Base-by-base conservation (phyloP, 2,797 vertebrate genomes). In the Anolis apletophallus region DNA sequence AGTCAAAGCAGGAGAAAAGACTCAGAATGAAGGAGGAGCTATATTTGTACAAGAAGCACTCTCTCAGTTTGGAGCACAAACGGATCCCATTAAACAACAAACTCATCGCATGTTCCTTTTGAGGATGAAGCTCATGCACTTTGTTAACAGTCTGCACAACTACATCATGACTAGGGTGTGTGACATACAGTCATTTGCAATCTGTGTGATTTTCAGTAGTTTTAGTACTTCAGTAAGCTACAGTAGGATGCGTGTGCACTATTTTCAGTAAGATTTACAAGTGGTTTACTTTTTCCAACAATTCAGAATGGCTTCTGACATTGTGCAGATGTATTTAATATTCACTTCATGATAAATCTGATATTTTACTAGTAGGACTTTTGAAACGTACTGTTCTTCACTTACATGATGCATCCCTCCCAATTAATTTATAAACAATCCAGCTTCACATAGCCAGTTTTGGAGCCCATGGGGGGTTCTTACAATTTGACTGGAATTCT, bases 131-230 rank as follows among this genome's bases (percentile, higher is more conserved):
- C 98, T 99, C 67, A 99, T 99, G 99, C 99, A 99, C 93, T 99
- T 99, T 93, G 99, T 99, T 91, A 99, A 99, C 97, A 99, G 99
- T 85, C 96, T 99, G 17, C 99, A 99, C 96, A 99, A 99, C 97
- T 99, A 99, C 95, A 99, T 99, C 95, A 98, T 98, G 97, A 99
- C 99, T 52, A 96, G 99, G 97, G 99, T 99, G 92, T 89, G 97
- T 95, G 26, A 88, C 29, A 72, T 21, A n/a, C 83, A 40, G 67
- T 19, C 68, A 61, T 61, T 61, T 61, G 8, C 21, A 23, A 61
- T 8, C 19, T 0, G 5, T 61, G 59, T 61, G 59, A 61, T 12
- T 29, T 64, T 29, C 61, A 64, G 2, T 29, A 64, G 26, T 64
- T 64, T 64, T 29, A 64, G 61, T 64, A 64, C 10, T 64, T 64